Evolutionary conservation across 2,113 vertebrate species (phyloP), one percentile per base, ranked within the genome.

Genomic region (Chionis minor): DNA sequence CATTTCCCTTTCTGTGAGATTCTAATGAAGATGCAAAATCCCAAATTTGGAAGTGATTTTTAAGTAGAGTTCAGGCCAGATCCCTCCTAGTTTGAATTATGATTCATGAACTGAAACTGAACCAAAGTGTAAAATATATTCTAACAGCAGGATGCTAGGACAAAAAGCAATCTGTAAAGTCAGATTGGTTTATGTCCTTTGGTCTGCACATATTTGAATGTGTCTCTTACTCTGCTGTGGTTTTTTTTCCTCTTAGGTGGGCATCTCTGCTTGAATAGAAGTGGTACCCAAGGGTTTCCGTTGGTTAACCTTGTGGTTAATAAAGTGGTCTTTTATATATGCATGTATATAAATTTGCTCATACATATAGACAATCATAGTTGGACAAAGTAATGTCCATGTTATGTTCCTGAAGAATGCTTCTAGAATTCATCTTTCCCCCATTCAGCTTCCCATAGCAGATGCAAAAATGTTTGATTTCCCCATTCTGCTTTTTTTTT

Each of bases 261-360:
- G 4, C 8, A 54, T 62, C 7, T 61, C 21, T 54, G 8, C 70
- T 40, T 71, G 26, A 58, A 38, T 9, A 58, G 10, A 14, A 67
- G 13, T 67, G 22, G 4, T 30, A 58, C 3, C 13, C 28, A 55
- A 27, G 28, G 6, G 6, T 55, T 63, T 30, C 12, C 73, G 8
- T 63, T 80, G 20, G 24, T 14, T 88, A 75, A 80, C 3, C 2
- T 27, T 82, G 30, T 32, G 44, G 22, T 42, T 70, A 38, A 69
- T 28, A 40, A 55, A 51, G 26, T 80, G 4, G 3, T 8, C 4
- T 4, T 8, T n/a, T 20, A 30, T n/a, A 9, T 28, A 33, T 14
- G 14, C 2, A 20, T 38, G 12, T 5, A 8, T 35, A 52, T 30
- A 22, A 6, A 42, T 17, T 52, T 16, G 51, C 0, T 0, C 5